phyloP scores from a whole-genome alignment of 2,113 vertebrate species.

The Anser cygnoides region DNA sequence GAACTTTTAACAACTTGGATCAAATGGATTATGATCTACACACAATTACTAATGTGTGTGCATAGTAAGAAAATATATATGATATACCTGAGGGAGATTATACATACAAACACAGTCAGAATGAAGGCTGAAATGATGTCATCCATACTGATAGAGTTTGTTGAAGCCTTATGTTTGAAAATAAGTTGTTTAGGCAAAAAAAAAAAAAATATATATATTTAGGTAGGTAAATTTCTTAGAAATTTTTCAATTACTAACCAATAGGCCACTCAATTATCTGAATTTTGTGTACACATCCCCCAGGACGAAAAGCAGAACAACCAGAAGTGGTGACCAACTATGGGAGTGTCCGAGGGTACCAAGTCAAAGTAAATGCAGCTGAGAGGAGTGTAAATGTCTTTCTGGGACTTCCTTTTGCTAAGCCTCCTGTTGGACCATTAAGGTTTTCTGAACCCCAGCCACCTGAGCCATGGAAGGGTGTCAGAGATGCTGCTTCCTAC shows the following conservation, averaged over 20 bases:
- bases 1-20: neutral
- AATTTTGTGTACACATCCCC: neutral
- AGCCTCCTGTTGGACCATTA: constrained; percentile 80
- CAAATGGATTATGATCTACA: neutral
- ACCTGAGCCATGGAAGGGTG: constrained; percentile 75
- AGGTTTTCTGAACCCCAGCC: constrained; percentile 80
- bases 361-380: constrained; percentile 71
- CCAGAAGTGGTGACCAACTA: constrained; percentile 76
- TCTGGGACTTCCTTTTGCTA: constrained; percentile 84
- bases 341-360: constrained; percentile 76
- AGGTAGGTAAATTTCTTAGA: neutral
- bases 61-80: neutral
- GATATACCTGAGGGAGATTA: neutral
- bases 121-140: neutral
- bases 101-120: neutral
- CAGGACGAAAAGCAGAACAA: constrained; percentile 48
- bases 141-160: neutral
- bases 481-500: constrained; percentile 78
- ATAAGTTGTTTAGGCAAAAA: neutral
- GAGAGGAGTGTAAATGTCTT: constrained; percentile 75
- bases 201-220: neutral
- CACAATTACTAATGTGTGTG: neutral
- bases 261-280: neutral
- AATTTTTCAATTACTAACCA: neutral
- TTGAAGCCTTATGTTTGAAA: neutral